phyloP scores from a whole-genome alignment of 2,113 vertebrate species.

The Cyprinus carpio region DNA sequence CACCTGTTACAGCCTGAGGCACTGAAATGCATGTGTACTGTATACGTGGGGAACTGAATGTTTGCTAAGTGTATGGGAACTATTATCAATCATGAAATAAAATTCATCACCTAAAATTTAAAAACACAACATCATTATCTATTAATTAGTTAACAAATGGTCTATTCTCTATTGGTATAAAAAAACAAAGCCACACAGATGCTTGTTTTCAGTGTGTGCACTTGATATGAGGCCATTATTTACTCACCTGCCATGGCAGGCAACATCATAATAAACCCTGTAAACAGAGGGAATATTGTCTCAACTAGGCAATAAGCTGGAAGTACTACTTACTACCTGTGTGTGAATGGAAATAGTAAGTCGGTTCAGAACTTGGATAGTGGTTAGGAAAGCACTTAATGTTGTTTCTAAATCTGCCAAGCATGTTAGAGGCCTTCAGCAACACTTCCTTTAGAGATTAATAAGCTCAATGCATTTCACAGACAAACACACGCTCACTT shows the following conservation, averaged over 20 bases:
- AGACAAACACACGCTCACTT: background rate
- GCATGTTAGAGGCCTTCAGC: background rate
- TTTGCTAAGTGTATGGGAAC: background rate
- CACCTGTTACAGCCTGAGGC: constrained; percentile 55
- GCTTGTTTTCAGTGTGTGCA: background rate
- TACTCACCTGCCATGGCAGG: constrained; percentile 45
- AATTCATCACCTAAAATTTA: background rate
- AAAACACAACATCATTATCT: background rate
- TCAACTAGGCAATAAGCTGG: constrained; percentile 8
- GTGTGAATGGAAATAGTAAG: constrained; percentile 17
- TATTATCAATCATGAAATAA: background rate
- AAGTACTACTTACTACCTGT: background rate
- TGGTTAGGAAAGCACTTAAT: background rate
- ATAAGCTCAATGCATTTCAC: background rate
- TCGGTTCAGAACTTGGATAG: background rate
- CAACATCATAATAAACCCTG: constrained; percentile 30
- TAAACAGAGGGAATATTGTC: constrained; percentile 28
- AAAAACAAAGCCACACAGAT: background rate
- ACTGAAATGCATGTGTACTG: constrained; percentile 24
- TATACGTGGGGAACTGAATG: background rate
- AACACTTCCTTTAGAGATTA: background rate
- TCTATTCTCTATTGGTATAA: background rate
- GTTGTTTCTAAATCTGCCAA: background rate
- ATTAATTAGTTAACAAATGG: background rate
- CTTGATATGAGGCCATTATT: constrained; percentile 35